Evolutionary conservation across 2,888 invertebrate genomes (phyloP).

Genomic region (Platycheirus albimanus): DNA sequence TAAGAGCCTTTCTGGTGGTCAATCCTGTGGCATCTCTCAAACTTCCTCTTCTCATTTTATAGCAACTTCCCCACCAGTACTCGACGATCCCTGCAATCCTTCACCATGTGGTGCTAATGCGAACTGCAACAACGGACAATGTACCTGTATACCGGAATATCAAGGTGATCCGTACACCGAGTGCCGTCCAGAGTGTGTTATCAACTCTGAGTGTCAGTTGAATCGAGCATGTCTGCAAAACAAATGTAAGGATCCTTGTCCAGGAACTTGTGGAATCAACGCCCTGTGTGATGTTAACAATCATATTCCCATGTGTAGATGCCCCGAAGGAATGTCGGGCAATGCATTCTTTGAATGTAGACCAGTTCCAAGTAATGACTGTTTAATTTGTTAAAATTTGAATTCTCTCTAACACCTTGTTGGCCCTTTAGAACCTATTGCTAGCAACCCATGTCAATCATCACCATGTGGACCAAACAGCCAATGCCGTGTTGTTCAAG

Average conservation of each 20-base stretch:
- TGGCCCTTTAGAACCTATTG: conserved; percentile 81
- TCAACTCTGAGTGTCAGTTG: conserved; percentile 88
- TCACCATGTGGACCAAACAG: conserved; percentile 89
- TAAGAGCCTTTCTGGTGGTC: conserved; percentile 76
- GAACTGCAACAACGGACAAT: conserved; percentile 86
- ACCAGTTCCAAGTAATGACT: conserved; percentile 78
- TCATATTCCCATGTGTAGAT: conserved; percentile 91
- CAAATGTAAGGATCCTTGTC: conserved; percentile 90
- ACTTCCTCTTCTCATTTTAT: background rate
- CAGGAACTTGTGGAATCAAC: conserved; percentile 88
- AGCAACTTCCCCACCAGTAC: conserved; percentile 77
- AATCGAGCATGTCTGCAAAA: conserved; percentile 88
- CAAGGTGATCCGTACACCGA: conserved; percentile 89
- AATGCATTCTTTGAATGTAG: conserved; percentile 90
- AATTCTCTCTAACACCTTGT: background rate
- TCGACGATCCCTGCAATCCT: conserved; percentile 86
- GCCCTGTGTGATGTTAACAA: conserved; percentile 91
- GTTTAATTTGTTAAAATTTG: background rate
- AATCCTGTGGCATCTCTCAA: background rate
- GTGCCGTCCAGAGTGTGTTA: conserved; percentile 90
- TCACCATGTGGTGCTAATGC: conserved; percentile 91
- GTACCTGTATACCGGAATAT: conserved; percentile 88
- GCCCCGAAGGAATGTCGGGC: conserved; percentile 89
- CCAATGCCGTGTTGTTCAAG: conserved; percentile 86
- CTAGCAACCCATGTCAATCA: conserved; percentile 86